These are phyloP conservation scores for Cetonia aurata DNA, from an alignment of 2,888 invertebrate species.

Conservation along the genomic window DNA sequence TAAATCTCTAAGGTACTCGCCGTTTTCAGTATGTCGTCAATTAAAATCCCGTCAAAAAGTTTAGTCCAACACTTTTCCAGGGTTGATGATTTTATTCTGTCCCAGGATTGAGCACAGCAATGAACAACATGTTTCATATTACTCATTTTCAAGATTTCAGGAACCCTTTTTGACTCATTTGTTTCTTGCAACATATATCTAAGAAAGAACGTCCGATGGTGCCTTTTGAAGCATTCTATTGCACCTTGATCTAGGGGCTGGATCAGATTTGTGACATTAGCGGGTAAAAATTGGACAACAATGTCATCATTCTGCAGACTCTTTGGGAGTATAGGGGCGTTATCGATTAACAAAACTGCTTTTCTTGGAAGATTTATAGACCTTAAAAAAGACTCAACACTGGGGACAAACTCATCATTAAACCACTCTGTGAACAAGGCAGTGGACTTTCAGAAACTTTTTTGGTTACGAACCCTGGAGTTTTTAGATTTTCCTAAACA, in stretches of 20 bases:
- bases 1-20: neutral
- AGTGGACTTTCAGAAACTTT: slow-evolving; percentile 5
- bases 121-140: neutral
- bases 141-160: slow-evolving; percentile 8
- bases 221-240: slow-evolving; percentile 7
- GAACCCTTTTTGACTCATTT: slow-evolving; percentile 7
- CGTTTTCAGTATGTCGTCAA: neutral
- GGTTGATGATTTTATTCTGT: neutral
- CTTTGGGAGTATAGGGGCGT: neutral
- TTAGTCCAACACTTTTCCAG: slow-evolving; percentile 6
- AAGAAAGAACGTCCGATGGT: neutral
- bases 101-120: neutral
- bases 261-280: slow-evolving; percentile 13
- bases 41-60: slow-evolving; percentile 1
- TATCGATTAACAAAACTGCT: slow-evolving; percentile 15
- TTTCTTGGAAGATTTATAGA: neutral
- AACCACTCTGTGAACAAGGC: neutral
- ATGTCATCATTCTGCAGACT: neutral
- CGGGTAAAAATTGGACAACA: neutral
- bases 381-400: neutral
- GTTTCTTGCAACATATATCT: neutral
- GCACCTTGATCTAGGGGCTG: neutral
- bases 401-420: neutral
- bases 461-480: slow-evolving; percentile 5
- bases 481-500: neutral